Evolutionary conservation across 2,113 vertebrate genomes (phyloP).

Genomic region (Hemiprocne comata): DNA sequence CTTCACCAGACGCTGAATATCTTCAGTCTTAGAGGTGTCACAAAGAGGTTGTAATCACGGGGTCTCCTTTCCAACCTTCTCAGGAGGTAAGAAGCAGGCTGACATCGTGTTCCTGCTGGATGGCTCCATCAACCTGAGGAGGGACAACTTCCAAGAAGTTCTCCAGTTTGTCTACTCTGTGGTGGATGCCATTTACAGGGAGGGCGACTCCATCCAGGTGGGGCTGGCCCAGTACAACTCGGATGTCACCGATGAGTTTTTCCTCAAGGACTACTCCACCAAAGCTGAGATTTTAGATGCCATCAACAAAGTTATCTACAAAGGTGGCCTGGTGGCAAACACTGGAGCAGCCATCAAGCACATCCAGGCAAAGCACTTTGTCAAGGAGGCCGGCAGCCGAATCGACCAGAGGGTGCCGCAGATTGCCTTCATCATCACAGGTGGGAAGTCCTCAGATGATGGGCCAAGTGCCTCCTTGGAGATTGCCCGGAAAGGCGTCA

Average conservation of each 20-base stretch:
- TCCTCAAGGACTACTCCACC: slow-evolving; percentile 83
- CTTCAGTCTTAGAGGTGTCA: neutral
- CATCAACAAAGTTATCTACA: slow-evolving; percentile 83
- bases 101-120: slow-evolving; percentile 97
- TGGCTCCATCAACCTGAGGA: slow-evolving; percentile 91
- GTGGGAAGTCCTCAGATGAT: slow-evolving; percentile 85
- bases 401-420: slow-evolving; percentile 86
- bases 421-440: slow-evolving; percentile 89
- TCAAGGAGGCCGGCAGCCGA: slow-evolving; percentile 87
- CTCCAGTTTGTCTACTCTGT: slow-evolving; percentile 84
- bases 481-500: slow-evolving; percentile 80
- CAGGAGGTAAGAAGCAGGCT: slow-evolving; percentile 82
- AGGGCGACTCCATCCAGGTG: slow-evolving; percentile 84
- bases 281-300: slow-evolving; percentile 83
- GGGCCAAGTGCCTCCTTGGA: slow-evolving; percentile 81
- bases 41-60: neutral
- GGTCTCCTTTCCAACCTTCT: neutral
- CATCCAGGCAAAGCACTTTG: slow-evolving; percentile 85
- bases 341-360: slow-evolving; percentile 86
- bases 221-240: slow-evolving; percentile 90
- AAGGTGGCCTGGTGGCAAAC: slow-evolving; percentile 85
- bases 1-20: neutral
- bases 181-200: slow-evolving; percentile 85
- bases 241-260: slow-evolving; percentile 90
- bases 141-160: slow-evolving; percentile 83